Conservation (phyloP, 2,113 vertebrate species). For the Syngnathus scovelli region DNA sequence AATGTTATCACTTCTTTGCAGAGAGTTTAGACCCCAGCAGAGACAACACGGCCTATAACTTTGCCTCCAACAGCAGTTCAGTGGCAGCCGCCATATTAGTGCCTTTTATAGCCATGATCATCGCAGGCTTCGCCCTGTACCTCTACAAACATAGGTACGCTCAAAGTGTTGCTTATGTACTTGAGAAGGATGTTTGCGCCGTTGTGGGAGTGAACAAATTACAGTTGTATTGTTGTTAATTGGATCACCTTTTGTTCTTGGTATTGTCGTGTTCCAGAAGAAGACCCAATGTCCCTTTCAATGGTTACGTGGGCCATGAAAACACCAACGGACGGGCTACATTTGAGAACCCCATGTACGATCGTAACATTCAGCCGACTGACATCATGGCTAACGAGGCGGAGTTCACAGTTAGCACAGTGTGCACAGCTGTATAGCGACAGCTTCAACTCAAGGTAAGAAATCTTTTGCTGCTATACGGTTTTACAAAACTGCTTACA, state of each 20-base stretch:
- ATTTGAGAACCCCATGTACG: slow-evolving; percentile 98
- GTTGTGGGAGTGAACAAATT: no score
- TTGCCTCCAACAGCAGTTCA: slow-evolving; percentile 97
- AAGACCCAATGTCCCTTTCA: slow-evolving; percentile 97
- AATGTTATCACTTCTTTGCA: slow-evolving; percentile 32
- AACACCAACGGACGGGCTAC: slow-evolving; percentile 92
- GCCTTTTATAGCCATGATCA: slow-evolving; percentile 99
- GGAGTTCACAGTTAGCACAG: slow-evolving; percentile 98
- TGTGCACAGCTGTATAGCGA: slow-evolving; percentile 97
- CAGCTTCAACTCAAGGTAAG: slow-evolving; percentile 65
- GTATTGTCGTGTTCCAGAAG: slow-evolving; percentile 69
- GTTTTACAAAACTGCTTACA: background rate
- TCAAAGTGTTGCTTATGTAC: no score
- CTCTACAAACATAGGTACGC: slow-evolving; percentile 98
- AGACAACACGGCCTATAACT: slow-evolving; percentile 83
- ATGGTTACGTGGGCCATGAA: slow-evolving; percentile 92
- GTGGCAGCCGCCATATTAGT: slow-evolving; percentile 97
- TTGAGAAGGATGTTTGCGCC: no score
- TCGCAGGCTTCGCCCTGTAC: slow-evolving; percentile 97
- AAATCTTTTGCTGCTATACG: background rate
- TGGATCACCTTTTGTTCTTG: background rate
- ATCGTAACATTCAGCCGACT: slow-evolving; percentile 93
- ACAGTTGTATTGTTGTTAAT: background rate
- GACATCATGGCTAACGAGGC: slow-evolving; percentile 90
- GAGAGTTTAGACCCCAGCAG: slow-evolving; percentile 76